These are phyloP conservation scores for Euzetes globulus DNA, from an alignment of 2,888 invertebrate species.

Conservation along the genomic window DNA sequence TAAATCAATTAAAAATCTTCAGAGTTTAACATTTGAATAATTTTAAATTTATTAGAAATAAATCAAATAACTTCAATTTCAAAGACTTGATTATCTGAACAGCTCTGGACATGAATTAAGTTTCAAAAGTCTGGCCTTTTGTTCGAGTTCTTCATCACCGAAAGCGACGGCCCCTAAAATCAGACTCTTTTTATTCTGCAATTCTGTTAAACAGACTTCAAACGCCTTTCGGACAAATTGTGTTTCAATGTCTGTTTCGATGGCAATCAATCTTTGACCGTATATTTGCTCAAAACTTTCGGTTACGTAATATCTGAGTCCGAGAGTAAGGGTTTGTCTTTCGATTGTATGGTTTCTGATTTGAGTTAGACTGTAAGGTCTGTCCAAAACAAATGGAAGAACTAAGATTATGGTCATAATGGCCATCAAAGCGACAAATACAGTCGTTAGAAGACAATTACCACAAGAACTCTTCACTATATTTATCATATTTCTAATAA, in stretches of 20 bases:
- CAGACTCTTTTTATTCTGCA: not conserved
- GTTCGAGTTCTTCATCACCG: not conserved
- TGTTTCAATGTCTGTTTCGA: not conserved
- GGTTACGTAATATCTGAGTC: not conserved
- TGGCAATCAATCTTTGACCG: not conserved
- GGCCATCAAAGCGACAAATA: too few relatives aligned
- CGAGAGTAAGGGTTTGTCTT: not conserved
- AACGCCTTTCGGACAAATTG: not conserved
- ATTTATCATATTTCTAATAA: too few relatives aligned
- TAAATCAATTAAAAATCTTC: too few relatives aligned
- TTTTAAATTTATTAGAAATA: too few relatives aligned
- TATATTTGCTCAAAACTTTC: not conserved
- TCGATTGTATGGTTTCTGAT: not conserved
- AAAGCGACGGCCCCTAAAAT: not conserved
- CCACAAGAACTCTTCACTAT: too few relatives aligned
- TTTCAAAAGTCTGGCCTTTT: not conserved
- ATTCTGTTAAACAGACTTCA: not conserved
- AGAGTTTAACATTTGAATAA: too few relatives aligned
- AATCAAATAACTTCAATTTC: too few relatives aligned
- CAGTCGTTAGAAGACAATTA: too few relatives aligned
- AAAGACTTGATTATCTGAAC: too few relatives aligned
- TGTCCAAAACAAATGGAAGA: not conserved
- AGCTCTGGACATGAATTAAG: not conserved
- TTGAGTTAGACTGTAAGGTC: not conserved
- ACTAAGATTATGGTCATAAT: too few relatives aligned